A percentile compares a stretch with the other conserved stretches of the same genome.
phyloP scores from a whole-genome alignment of 2,888 invertebrate species.

The Microplitis manilae region DNA sequence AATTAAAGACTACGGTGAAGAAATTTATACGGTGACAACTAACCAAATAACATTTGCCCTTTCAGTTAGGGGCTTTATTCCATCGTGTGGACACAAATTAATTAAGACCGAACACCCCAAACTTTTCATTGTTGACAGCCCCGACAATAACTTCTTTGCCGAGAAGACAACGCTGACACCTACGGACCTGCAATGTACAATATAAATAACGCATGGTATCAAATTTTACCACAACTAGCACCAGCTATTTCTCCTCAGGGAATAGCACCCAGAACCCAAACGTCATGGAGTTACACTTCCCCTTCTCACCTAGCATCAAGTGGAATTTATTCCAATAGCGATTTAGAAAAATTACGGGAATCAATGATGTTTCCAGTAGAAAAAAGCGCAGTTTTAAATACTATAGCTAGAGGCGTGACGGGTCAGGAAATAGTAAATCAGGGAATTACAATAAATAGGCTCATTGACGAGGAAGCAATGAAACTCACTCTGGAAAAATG shows the following conservation, averaged over 20 bases:
- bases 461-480: too few species aligned
- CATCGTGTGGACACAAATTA: conserved; percentile 42
- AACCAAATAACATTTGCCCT: conserved; percentile 43
- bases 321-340: neutral
- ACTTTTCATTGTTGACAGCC: too few species aligned
- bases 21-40: conserved; percentile 20
- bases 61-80: neutral
- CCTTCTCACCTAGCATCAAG: neutral
- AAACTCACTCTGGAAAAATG: too few species aligned
- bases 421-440: conserved; percentile 5
- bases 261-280: neutral
- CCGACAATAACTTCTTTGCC: too few species aligned
- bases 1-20: neutral
- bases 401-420: conserved; percentile 10
- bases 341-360: conserved; percentile 30
- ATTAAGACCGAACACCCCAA: too few species aligned
- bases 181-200: neutral
- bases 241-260: neutral
- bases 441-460: neutral
- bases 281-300: neutral
- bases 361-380: conserved; percentile 39
- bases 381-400: conserved; percentile 29
- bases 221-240: neutral
- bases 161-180: neutral
- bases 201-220: neutral